Base-by-base conservation (phyloP, 2,113 vertebrate species). In the Verasper variegatus region DNA sequence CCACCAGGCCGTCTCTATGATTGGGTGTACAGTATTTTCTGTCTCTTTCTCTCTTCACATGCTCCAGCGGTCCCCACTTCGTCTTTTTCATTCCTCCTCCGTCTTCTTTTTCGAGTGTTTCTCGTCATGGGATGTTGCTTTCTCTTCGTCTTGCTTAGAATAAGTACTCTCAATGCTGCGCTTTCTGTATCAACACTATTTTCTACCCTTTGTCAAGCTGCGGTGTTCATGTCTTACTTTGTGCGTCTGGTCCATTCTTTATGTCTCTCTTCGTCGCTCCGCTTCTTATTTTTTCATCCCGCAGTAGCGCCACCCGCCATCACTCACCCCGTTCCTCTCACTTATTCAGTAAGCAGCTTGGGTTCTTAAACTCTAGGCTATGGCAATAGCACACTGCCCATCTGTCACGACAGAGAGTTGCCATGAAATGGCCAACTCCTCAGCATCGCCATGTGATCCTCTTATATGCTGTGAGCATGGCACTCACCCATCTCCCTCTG, bases 361-460 rank as follows among this genome's bases (percentile, higher is more conserved):
- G 86, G 67, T 80, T 90, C 88, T 89, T 82, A 81, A 89, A 89
- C 84, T 90, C 76, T 69, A 79, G 83, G 91, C 88, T 84, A 82
- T 87, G 88, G 89, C 86, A 84, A 72, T 70, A 89, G 82, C 83
- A 71, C 86, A 73, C 82, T 90, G 88, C 82, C 90, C 91, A 93
- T 91, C 92, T 93, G 92, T 91, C 87, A 91, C 60, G 27, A 77
- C 78, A 68, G 74, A 86, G 81, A 91, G 84, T 86, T 77, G 71
- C 89, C 89, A 90, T 86, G 71, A 87, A 91, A 89, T 87, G 86
- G 84, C 82, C 85, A 89, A 85, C 87, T 92, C 76, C 92, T 93
- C 89, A 76, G 85, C 86, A 83, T 84, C 74, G 54, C 81, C 52
- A 69, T 83, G 78, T 90, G 91, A 92, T 91, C 86, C 86, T 88